Evolutionary conservation across 2,888 invertebrate species (phyloP).

Genomic region (Tanypteryx hageni): DNA sequence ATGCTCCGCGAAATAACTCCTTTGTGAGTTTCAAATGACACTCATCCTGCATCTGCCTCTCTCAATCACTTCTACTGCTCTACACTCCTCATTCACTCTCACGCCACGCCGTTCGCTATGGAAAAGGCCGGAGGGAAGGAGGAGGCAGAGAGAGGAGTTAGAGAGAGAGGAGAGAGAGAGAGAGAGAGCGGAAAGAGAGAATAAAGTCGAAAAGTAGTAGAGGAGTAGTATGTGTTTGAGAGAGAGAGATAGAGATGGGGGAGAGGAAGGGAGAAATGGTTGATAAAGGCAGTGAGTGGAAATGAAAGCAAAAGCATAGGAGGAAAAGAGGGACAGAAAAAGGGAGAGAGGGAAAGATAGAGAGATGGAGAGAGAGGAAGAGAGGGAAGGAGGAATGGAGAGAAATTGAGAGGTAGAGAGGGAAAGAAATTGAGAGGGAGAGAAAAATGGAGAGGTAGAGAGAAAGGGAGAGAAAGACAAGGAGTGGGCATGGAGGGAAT

Average conservation of each 20-base stretch:
- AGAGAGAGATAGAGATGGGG: neutral
- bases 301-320: too few species aligned
- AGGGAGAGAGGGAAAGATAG: too few species aligned
- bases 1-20: neutral
- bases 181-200: neutral
- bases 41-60: slow-evolving; percentile 4
- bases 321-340: neutral
- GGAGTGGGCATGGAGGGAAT: neutral
- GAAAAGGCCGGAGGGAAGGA: neutral
- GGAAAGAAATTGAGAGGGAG: neutral
- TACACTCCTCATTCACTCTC: neutral
- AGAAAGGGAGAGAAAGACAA: neutral
- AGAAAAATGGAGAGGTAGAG: neutral
- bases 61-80: neutral
- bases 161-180: neutral
- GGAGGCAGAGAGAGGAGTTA: neutral
- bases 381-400: neutral
- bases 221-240: too few species aligned
- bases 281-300: too few species aligned
- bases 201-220: too few species aligned
- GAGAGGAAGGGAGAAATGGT: too few species aligned
- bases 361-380: neutral
- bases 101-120: neutral
- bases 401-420: neutral
- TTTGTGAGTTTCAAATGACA: slow-evolving; percentile 35